Base-by-base conservation (phyloP, 2,888 invertebrate species). In the Ochlodes sylvanus region DNA sequence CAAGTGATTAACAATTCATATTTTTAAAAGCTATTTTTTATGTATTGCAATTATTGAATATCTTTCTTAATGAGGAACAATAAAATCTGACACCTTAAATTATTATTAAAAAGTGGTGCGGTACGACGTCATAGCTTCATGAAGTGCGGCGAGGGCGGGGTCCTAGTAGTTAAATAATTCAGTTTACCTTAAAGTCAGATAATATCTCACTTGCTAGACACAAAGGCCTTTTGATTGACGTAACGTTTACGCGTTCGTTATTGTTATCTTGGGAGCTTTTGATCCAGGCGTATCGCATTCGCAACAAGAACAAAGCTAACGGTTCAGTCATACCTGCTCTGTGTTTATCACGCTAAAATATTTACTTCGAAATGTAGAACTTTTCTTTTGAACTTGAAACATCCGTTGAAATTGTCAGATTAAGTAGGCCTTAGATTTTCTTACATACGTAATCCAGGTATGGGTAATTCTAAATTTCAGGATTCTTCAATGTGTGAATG, bases 271-370 rank as follows among this genome's bases (percentile, higher is more conserved):
- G 14, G 15, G n/a, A 41, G 54, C 55, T 55, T 61, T 67, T 66
- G 61, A 67, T 67, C 66, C 32, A 14, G 50, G 9, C 50, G 34
- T 61, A 61, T 61, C 55, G 34, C 34, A 52, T 60, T 62, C 54
- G 38, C 15, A 47, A 60, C 60, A 55, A 54, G 55, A 55, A 67
- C 66, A 67, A 54, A 54, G 52, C 58, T 41, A 52, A 60, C 52
- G 17, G n/a, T 60, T 66, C 42, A 44, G 50, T 38, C 60, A 66
- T 58, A 60, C 60, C 41, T 54, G 66, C 66, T 60, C 60, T 66
- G 60, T 41, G 34, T 58, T n/a, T n/a, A 17, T 34, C 17, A 21
- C n/a, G 10, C 50, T 57, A n/a, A 65, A 58, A 65, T 65, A 58
- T 58, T 65, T 52, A 65, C 65, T 58, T 65, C 41, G 65, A 21